Evolutionary conservation across 2,888 invertebrate genomes (phyloP).

Genomic region (Ormia ochracea): DNA sequence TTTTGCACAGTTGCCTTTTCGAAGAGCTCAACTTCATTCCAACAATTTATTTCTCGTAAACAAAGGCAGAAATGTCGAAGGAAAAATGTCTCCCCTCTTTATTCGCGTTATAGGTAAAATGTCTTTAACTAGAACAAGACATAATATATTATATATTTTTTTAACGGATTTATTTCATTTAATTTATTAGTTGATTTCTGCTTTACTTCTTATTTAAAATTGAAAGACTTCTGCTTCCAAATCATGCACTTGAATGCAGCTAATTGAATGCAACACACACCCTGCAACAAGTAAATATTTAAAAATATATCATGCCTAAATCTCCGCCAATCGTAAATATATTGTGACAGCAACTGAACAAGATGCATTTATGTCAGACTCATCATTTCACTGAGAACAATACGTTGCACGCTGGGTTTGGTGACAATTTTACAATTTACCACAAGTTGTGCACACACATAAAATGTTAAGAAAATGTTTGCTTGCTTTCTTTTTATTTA

Average conservation of each 20-base stretch:
- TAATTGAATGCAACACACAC: slow-evolving; percentile 1
- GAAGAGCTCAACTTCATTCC: no score
- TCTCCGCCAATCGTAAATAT: slow-evolving; percentile 29
- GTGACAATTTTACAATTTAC: slow-evolving; percentile 61
- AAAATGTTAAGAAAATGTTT: neutral
- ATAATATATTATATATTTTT: neutral
- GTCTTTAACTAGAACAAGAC: neutral
- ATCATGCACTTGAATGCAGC: neutral
- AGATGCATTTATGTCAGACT: slow-evolving; percentile 34
- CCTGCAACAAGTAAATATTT: neutral
- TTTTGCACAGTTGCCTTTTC: no score
- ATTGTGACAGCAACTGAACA: slow-evolving; percentile 28
- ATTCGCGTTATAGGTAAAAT: no score
- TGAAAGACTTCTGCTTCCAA: neutral
- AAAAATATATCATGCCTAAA: slow-evolving; percentile 18
- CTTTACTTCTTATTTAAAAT: neutral
- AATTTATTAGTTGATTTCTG: neutral
- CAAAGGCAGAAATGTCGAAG: no score
- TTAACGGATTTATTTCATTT: no score
- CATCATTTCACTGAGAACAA: slow-evolving; percentile 12
- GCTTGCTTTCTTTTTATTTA: neutral
- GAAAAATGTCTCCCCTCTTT: no score
- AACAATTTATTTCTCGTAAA: no score
- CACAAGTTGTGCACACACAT: slow-evolving; percentile 39
- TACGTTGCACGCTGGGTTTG: slow-evolving; percentile 47